phyloP scores from a whole-genome alignment of 2,888 invertebrate genomes.

The Drosophila borealis region DNA sequence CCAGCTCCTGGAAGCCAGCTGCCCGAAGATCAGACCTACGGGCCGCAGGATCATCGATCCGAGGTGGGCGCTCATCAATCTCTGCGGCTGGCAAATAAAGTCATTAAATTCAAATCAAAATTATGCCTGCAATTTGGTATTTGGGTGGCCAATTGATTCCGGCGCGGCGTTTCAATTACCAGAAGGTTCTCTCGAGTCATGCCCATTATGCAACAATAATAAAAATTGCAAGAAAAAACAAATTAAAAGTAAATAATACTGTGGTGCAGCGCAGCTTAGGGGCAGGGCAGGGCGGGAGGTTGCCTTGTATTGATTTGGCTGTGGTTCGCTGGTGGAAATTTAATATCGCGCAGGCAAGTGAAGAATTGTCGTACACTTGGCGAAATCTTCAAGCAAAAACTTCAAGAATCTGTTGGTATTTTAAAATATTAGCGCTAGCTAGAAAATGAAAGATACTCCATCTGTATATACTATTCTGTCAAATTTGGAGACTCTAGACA shows the following conservation, averaged over 20 bases:
- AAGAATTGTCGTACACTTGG: slow-evolving; percentile 3
- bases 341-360: slow-evolving; percentile 26
- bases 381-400: not conserved
- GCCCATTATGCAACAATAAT: slow-evolving; percentile 24
- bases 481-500: no score
- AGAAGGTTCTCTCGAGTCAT: slow-evolving; percentile 20
- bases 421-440: no score
- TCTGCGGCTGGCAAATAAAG: slow-evolving; percentile 60
- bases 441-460: no score
- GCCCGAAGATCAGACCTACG: not conserved
- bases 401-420: no score
- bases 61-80: not conserved
- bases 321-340: slow-evolving; percentile 24
- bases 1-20: slow-evolving; percentile 25
- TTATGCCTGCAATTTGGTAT: slow-evolving; percentile 68
- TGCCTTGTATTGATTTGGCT: no score
- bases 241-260: slow-evolving; percentile 42
- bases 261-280: not conserved
- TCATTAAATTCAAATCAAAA: slow-evolving; percentile 80
- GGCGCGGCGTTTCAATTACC: slow-evolving; percentile 62
- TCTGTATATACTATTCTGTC: no score
- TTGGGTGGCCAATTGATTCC: slow-evolving; percentile 68
- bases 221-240: slow-evolving; percentile 24
- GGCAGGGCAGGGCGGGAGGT: not conserved
- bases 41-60: slow-evolving; percentile 1